Percentiles rank a stretch among this genome's conserved stretches.
Conservation (phyloP, 2,113 vertebrate species). For the Pseudopodoces humilis region DNA sequence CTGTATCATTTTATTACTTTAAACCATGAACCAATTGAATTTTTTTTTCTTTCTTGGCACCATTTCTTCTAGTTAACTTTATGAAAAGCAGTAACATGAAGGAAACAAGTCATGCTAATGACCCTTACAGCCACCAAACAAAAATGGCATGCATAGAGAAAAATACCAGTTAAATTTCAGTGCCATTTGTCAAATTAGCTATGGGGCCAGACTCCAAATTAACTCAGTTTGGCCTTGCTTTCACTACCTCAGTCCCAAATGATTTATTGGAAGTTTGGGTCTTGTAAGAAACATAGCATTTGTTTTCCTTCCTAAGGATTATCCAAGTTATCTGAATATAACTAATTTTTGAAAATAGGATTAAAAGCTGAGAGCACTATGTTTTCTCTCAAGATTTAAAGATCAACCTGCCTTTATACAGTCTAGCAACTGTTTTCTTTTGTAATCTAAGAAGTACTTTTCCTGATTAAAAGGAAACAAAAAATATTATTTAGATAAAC, state of each 20-base stretch:
- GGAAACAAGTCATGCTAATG: constrained; percentile 49
- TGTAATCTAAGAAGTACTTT: not conserved
- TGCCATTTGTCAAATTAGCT: constrained; percentile 19
- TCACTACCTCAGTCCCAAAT: not conserved
- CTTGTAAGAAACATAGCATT: not conserved
- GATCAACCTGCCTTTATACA: not conserved
- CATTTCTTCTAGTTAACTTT: constrained; percentile 1
- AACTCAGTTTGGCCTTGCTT: not conserved
- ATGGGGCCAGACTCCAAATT: not conserved
- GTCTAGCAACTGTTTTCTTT: not conserved
- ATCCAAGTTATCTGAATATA: not conserved
- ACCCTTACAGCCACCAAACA: constrained; percentile 3
- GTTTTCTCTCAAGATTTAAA: not conserved
- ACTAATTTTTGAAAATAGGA: not conserved
- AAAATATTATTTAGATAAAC: not conserved
- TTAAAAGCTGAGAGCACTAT: not conserved
- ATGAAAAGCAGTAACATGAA: not conserved
- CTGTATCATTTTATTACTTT: not conserved
- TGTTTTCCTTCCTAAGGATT: not conserved
- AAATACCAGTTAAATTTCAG: constrained; percentile 13
- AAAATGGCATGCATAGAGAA: constrained; percentile 9
- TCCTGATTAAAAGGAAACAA: not conserved
- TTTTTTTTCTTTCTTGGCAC: not conserved
- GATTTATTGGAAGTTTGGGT: constrained; percentile 5
- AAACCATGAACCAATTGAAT: not conserved